Percentiles rank a stretch among this genome's conserved stretches.
Evolutionary conservation across 1,140 invertebrate species (phyloP).

Genomic region (Lepidotrigona ventralis): DNA sequence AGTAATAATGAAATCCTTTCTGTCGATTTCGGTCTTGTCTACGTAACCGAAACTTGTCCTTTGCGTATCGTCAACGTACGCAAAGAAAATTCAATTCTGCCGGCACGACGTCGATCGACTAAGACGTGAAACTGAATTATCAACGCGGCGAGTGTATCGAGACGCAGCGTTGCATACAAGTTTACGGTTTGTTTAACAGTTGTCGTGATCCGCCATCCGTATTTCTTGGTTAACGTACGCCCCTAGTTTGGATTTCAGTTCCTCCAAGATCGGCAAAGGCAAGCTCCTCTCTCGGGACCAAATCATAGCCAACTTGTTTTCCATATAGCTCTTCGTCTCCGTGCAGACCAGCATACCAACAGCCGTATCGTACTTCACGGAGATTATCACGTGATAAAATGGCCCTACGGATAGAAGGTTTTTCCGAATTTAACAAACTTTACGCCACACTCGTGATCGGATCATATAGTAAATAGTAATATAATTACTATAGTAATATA

Average conservation of each 20-base stretch:
- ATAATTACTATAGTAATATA: no score
- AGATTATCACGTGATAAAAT: constrained; percentile 43
- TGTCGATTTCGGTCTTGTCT: not conserved
- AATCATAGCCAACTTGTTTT: constrained; percentile 65
- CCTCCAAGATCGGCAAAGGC: constrained; percentile 44
- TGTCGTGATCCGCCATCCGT: constrained; percentile 48
- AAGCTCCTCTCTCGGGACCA: constrained; percentile 60
- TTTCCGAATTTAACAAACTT: not conserved
- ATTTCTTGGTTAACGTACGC: constrained; percentile 58
- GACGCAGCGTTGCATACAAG: not conserved
- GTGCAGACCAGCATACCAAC: constrained; percentile 55
- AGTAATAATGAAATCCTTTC: not conserved
- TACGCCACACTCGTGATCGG: not conserved
- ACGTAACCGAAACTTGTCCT: not conserved
- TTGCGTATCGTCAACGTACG: not conserved
- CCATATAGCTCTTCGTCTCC: constrained; percentile 21
- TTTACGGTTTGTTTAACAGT: constrained; percentile 51
- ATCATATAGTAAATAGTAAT: not conserved
- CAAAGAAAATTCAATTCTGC: not conserved
- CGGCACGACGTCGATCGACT: not conserved
- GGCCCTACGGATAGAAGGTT: constrained; percentile 49
- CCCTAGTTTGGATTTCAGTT: constrained; percentile 47
- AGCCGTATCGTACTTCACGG: constrained; percentile 42
- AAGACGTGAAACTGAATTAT: not conserved
- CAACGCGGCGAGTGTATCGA: not conserved